A percentile compares a stretch with the other conserved stretches of the same genome.
Conservation (phyloP, 2,113 vertebrate genomes). For the Puma concolor region DNA sequence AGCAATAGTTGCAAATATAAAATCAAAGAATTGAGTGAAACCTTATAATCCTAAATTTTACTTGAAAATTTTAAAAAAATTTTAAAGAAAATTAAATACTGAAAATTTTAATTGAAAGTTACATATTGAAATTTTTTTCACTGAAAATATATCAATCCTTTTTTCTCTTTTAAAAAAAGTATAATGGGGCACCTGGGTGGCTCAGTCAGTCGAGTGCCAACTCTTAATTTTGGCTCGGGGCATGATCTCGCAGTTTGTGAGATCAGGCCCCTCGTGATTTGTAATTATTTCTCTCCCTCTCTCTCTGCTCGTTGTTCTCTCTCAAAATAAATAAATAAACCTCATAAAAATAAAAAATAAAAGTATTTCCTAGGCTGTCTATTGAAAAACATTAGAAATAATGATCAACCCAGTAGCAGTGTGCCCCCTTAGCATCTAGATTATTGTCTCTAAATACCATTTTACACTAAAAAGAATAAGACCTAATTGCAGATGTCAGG, state of each 20-base stretch:
- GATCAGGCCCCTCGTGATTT: no score
- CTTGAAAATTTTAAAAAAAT: slow-evolving; percentile 15
- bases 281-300: no score
- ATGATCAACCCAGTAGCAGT: background rate
- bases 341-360: background rate
- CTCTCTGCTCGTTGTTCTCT: no score
- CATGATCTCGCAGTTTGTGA: no score
- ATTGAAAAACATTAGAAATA: background rate
- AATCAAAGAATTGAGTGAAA: slow-evolving; percentile 20
- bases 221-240: no score
- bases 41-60: background rate
- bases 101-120: background rate
- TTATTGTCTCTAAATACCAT: background rate
- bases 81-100: background rate
- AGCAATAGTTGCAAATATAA: background rate
- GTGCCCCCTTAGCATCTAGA: background rate
- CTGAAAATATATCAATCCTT: background rate
- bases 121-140: background rate
- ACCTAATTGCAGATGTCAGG: background rate
- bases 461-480: background rate
- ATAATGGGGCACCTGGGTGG: no score
- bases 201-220: no score
- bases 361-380: background rate
- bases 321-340: no score
- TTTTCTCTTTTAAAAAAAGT: background rate